Evolutionary conservation across 2,113 vertebrate species (phyloP), one percentile per base, ranked within the genome.

Genomic region (Embiotoca jacksoni): DNA sequence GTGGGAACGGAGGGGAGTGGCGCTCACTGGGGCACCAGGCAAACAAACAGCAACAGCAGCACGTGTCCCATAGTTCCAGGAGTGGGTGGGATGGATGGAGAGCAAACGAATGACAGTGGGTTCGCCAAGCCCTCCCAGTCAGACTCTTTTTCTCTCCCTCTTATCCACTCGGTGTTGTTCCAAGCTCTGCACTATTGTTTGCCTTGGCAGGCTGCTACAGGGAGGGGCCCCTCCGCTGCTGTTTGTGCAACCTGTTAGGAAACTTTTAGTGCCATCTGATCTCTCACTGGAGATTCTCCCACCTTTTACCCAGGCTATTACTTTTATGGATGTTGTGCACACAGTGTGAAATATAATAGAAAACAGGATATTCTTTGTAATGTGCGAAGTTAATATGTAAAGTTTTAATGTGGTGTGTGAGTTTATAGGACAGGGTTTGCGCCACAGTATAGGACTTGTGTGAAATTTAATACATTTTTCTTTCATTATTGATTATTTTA

Each of bases 171-270:
- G 0, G 75, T 93, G 94, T 94, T 94, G 93, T 94, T 94, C 88
- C 93, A 92, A 95, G 93, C 92, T 82, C 91, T 53, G 84, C 92
- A 83, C 89, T 86, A 91, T 93, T 95, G 93, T 95, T 95, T 95
- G 92, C 90, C 91, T 95, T 94, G 94, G 94, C 94, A 92, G 92
- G 80, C 87, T 91, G 88, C 84, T 79, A 57, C 92, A 94, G 93
- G 95, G 95, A 94, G 93, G 93, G 92, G 95, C 93, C 82, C 81
- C 86, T 85, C 76, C 2, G 49, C 88, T 88, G 83, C 75, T 91
- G 92, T 93, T 91, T 91, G 89, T 91, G 80, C 92, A 94, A 94
- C 94, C 93, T 94, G 95, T 94, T 91, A 68, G 93, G 92, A 92
- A 94, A 93, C 93, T 94, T 94, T 91, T 85, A 85, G 81, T 92